Conservation (phyloP, 1,140 invertebrate species). For the Camponotus pennsylvanicus region DNA sequence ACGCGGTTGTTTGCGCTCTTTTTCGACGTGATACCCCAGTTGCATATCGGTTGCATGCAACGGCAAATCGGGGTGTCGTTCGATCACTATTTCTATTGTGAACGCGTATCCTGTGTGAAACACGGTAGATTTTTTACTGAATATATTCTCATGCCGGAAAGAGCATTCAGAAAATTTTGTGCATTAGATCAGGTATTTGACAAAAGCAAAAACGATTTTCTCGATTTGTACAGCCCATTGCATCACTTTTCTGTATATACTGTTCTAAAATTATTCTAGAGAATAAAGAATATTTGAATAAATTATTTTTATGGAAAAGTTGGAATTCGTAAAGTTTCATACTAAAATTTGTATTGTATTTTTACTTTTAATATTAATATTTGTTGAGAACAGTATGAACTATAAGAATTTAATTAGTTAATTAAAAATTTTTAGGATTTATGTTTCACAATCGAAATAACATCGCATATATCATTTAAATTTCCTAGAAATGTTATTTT, state of each 20-base stretch:
- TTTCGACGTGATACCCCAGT: conserved; percentile 46
- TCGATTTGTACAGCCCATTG: conserved; percentile 1
- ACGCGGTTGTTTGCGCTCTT: conserved; percentile 23
- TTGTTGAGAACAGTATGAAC: not conserved
- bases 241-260: not conserved
- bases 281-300: not conserved
- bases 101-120: conserved; percentile 12
- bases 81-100: conserved; percentile 9
- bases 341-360: not conserved
- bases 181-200: conserved; percentile 37
- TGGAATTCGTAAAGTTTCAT: not conserved
- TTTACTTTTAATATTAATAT: conserved; percentile 7
- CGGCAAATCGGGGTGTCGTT: conserved; percentile 16
- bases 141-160: not conserved
- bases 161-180: conserved; percentile 15
- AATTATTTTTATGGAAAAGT: not conserved
- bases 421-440: conserved; percentile 5
- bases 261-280: not conserved
- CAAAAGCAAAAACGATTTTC: not conserved
- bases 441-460: not conserved
- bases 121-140: not conserved
- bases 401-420: conserved; percentile 20
- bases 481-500: conserved; percentile 16
- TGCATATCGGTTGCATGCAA: conserved; percentile 19
- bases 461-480: not conserved